These are phyloP conservation scores for Caenorhabditis japonica DNA, from an alignment of 2,888 invertebrate species.

Conservation along the genomic window DNA sequence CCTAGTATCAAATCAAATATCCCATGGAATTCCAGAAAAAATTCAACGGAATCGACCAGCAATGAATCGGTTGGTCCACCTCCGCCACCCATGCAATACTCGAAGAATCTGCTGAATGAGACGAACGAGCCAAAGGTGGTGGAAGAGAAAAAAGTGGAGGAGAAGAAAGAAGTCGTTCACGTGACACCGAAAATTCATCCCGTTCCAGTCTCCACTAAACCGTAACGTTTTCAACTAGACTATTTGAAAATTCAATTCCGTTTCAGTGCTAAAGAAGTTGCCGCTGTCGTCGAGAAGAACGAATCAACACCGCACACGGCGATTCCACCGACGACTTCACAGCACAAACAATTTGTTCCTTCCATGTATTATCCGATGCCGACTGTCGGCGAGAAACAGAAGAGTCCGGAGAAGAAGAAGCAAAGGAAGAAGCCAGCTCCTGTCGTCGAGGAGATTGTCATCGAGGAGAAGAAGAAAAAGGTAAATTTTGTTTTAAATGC, in stretches of 20 bases:
- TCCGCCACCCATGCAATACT: conserved; percentile 7
- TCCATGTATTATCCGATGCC: conserved; percentile 40
- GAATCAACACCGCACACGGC: conserved; percentile 20
- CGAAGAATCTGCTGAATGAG: conserved; percentile 28
- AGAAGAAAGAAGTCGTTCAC: conserved; percentile 14
- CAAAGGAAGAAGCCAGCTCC: conserved; percentile 2
- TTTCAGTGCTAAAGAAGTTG: too few relatives aligned
- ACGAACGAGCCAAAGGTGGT: conserved; percentile 7
- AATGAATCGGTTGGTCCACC: conserved; percentile 12
- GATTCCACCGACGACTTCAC: conserved; percentile 7
- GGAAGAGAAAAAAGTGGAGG: neutral
- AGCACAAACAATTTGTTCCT: conserved; percentile 20
- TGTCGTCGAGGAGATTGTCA: neutral
- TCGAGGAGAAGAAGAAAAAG: conserved; percentile 23
- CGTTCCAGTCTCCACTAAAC: too few relatives aligned
- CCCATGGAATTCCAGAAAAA: neutral
- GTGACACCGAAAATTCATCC: too few relatives aligned
- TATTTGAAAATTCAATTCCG: too few relatives aligned
- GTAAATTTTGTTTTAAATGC: too few relatives aligned
- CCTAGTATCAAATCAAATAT: neutral
- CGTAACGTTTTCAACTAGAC: too few relatives aligned
- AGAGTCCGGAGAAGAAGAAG: conserved; percentile 36
- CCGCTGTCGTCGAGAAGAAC: too few relatives aligned
- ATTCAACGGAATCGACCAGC: conserved; percentile 22
- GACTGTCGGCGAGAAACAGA: conserved; percentile 26